Conservation (phyloP, 1,140 invertebrate species). For the Polyergus mexicanus region DNA sequence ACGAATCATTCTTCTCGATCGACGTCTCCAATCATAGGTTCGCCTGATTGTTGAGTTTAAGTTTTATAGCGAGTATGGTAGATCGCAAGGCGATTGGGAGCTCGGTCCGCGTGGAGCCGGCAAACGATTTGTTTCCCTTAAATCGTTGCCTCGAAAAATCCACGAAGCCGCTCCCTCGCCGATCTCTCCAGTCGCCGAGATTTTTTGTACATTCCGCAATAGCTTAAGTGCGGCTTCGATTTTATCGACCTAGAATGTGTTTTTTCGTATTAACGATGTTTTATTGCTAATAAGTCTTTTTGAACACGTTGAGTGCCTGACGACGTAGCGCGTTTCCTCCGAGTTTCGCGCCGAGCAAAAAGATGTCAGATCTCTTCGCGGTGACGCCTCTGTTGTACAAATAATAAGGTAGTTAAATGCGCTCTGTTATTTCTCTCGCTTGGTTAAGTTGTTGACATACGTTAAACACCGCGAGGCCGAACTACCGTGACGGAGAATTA, state of each 20-base stretch:
- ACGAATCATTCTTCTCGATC: slow-evolving; percentile 71
- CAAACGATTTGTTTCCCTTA: slow-evolving; percentile 1
- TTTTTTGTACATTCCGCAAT: slow-evolving; percentile 73
- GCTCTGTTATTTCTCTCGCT: slow-evolving; percentile 66
- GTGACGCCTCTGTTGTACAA: slow-evolving; percentile 51
- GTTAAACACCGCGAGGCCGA: slow-evolving; percentile 51
- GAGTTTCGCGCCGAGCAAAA: neutral
- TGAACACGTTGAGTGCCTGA: slow-evolving; percentile 26
- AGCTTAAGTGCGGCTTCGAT: slow-evolving; percentile 58
- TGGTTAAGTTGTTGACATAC: slow-evolving; percentile 65
- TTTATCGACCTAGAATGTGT: slow-evolving; percentile 60
- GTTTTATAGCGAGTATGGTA: slow-evolving; percentile 83
- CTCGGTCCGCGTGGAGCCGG: neutral
- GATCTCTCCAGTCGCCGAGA: slow-evolving; percentile 7
- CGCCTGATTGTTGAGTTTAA: slow-evolving; percentile 85
- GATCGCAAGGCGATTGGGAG: slow-evolving; percentile 25
- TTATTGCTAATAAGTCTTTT: slow-evolving; percentile 72
- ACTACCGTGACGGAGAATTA: slow-evolving; percentile 40
- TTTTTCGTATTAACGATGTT: slow-evolving; percentile 72
- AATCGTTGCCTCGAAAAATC: neutral
- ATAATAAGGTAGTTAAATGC: slow-evolving; percentile 59
- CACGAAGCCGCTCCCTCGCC: neutral
- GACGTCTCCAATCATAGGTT: slow-evolving; percentile 74
- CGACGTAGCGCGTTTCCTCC: neutral
- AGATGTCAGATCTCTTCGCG: slow-evolving; percentile 15